These are phyloP conservation scores for Mallotus villosus DNA, from an alignment of 2,797 vertebrate genomes.

Conservation along the genomic window DNA sequence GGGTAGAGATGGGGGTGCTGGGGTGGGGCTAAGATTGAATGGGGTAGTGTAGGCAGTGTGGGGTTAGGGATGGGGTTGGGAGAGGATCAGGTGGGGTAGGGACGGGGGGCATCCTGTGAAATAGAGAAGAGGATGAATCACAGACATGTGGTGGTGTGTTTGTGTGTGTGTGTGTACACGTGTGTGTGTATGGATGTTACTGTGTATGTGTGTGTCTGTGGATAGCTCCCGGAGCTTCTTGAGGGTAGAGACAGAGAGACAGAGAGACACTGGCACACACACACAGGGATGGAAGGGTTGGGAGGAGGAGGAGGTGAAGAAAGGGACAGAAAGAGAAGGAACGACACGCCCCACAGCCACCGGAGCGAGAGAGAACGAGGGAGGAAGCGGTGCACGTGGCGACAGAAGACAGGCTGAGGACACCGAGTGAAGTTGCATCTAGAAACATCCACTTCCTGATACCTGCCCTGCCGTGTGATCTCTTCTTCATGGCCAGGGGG, in stretches of 20 bases:
- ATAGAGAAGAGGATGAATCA: not conserved
- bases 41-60: conserved; percentile 29
- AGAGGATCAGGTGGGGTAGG: not conserved
- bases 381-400: not conserved
- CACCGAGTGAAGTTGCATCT: no score
- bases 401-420: not conserved
- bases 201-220: not conserved
- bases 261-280: not conserved
- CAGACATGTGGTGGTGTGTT: not conserved
- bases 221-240: not conserved
- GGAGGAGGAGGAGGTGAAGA: conserved; percentile 5
- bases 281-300: not conserved
- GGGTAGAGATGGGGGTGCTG: conserved; percentile 24
- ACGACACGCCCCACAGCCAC: not conserved
- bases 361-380: not conserved
- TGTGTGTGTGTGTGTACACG: conserved; percentile 4
- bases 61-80: conserved; percentile 23
- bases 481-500: no score
- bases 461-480: no score
- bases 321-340: not conserved
- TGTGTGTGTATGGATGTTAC: conserved; percentile 1
- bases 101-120: not conserved
- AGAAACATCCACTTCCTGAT: no score
- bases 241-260: not conserved
- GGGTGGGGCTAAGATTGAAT: not conserved